These are phyloP conservation scores for Mesorhabditis belari DNA, from an alignment of 2,888 invertebrate genomes.

Conservation along the genomic window DNA sequence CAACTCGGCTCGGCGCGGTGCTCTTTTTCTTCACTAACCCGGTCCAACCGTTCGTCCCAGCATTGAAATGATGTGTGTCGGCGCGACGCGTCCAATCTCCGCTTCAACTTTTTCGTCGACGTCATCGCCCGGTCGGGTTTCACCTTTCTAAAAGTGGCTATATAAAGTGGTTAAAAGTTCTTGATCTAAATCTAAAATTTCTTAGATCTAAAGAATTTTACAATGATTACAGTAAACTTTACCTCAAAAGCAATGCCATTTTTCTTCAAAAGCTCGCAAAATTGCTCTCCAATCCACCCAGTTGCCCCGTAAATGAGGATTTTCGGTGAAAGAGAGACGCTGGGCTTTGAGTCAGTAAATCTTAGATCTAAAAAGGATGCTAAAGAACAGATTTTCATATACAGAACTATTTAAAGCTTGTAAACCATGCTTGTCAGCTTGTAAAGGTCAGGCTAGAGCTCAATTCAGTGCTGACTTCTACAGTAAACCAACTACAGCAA, in stretches of 20 bases:
- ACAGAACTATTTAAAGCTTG: no score
- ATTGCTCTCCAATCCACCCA: constrained; percentile 32
- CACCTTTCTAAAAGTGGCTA: background rate
- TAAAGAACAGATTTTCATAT: no score
- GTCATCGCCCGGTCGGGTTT: background rate
- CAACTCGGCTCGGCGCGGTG: background rate
- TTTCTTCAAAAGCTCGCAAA: constrained; percentile 12
- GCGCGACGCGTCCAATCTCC: constrained; percentile 19
- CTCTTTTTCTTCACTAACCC: constrained; percentile 3
- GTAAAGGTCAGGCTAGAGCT: no score
- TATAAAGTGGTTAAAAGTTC: no score
- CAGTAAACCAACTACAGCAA: no score
- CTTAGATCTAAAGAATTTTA: no score
- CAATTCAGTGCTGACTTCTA: no score
- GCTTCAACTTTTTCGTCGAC: constrained; percentile 8
- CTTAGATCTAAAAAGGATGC: background rate
- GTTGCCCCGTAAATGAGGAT: constrained; percentile 21
- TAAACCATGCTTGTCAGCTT: no score
- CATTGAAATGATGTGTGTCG: constrained; percentile 30
- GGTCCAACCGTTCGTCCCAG: constrained; percentile 32
- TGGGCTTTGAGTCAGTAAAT: no score
- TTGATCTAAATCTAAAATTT: no score
- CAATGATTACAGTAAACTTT: no score
- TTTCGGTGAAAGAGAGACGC: constrained; percentile 1
- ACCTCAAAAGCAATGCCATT: constrained; percentile 8